Base-by-base conservation (phyloP, 2,113 vertebrate genomes). In the Noctilio leporinus region DNA sequence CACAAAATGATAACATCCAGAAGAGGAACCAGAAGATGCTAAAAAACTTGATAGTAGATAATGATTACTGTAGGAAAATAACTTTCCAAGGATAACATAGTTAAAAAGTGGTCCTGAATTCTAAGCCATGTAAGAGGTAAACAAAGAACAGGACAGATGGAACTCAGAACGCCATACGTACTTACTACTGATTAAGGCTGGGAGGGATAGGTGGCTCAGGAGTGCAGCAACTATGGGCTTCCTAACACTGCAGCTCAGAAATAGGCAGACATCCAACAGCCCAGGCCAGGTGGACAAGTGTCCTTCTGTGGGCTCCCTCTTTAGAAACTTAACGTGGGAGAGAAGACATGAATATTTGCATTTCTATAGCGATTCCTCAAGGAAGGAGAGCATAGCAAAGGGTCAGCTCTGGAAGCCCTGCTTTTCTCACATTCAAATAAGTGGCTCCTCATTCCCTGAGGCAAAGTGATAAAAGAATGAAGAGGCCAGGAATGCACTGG, bases 81-180 rank as follows among this genome's bases (percentile, higher is more conserved):
- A 43, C 30, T 85, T 75, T 64, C 35, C 67, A 64, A 72, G 72
- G 81, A 88, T 67, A 89, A 7, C 43, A 45, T 3, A 19, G 30
- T 65, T 86, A 62, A 85, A 73, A 84, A 40, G 47, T 64, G 22
- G 26, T 73, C 80, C n/a, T 10, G 7, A 81, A 22, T 67, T 72
- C 6, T 86, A 88, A 95, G 73, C 89, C 72, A 77, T 86, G 89
- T 96, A 95, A 14, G 76, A 81, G 87, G 38, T 30, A 69, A 49
- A 67, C 65, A 77, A 85, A 30, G 47, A 81, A 26, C 4, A 51
- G 57, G 72, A 76, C 91, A 95, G 91, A 86, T 69, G 91, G 95
- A 84, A 65, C 72, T 38, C 70, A 83, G 53, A 53, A 70, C 55
- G 7, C 19, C 12, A 19, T 49, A 7, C 76, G 76, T 51, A 7